A percentile compares a stretch with the other conserved stretches of the same genome.
phyloP scores from a whole-genome alignment of 2,113 vertebrate species.

The Bothrops jararaca region DNA sequence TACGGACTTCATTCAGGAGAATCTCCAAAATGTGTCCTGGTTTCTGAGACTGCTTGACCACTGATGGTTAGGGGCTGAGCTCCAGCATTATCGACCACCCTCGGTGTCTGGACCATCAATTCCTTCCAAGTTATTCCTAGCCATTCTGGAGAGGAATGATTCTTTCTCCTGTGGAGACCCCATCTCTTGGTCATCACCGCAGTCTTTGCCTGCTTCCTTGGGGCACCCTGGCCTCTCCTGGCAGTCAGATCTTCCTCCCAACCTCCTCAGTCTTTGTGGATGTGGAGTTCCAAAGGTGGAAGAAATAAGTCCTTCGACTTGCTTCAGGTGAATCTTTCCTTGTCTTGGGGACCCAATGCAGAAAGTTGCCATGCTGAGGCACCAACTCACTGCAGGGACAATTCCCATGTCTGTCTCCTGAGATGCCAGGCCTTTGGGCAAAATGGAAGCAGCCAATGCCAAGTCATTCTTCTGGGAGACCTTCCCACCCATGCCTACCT shows the following conservation, averaged over 20 bases:
- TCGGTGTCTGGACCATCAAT: neutral
- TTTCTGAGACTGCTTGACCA: neutral
- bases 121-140: neutral
- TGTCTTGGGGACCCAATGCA: neutral
- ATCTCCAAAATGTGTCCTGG: neutral
- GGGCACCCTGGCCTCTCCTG: neutral
- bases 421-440: constrained; percentile 72
- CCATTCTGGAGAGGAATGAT: neutral
- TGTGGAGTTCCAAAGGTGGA: neutral
- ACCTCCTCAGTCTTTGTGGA: constrained; percentile 4
- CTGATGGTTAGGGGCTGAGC: neutral
- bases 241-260: neutral
- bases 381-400: neutral
- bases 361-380: neutral
- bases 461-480: constrained; percentile 85
- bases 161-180: neutral
- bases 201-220: neutral
- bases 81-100: neutral
- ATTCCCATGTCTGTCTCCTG: constrained; percentile 49
- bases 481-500: constrained; percentile 88
- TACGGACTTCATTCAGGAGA: neutral
- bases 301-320: neutral
- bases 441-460: constrained; percentile 80
- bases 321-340: neutral
- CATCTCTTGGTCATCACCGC: neutral